Evolutionary conservation across 2,113 vertebrate genomes (phyloP).

Genomic region (Ginglymostoma cirratum): DNA sequence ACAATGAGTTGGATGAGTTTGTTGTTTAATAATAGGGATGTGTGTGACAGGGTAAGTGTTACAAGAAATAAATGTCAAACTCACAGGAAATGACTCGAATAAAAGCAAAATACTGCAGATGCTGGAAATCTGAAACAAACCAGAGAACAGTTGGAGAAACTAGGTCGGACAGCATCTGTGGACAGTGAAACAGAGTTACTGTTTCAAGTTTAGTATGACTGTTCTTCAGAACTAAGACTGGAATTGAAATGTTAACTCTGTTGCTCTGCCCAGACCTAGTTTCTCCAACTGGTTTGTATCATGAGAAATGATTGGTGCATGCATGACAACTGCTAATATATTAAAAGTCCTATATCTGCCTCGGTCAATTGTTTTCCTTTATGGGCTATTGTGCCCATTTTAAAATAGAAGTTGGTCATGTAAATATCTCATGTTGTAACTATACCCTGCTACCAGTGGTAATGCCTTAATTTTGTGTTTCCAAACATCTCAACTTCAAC

Average conservation of each 20-base stretch:
- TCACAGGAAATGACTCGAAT: not conserved
- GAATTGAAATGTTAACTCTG: too few species aligned
- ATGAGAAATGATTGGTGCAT: not conserved
- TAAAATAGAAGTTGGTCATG: not conserved
- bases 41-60: not conserved
- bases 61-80: not conserved
- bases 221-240: too few species aligned
- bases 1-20: not conserved
- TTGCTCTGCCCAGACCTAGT: too few species aligned
- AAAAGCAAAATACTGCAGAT: too few species aligned
- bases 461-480: not conserved
- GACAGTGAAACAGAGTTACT: too few species aligned
- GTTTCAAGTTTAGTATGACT: too few species aligned
- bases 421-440: not conserved
- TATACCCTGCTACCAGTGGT: not conserved
- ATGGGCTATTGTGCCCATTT: not conserved
- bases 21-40: not conserved
- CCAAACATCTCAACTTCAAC: not conserved
- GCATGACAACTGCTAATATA: not conserved
- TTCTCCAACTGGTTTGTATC: not conserved
- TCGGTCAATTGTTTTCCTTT: not conserved
- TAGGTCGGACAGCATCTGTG: too few species aligned
- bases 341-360: not conserved
- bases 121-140: too few species aligned
- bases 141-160: too few species aligned